Percentiles rank a stretch among this genome's conserved stretches.
Evolutionary conservation across 2,113 vertebrate species (phyloP).

Genomic region (Tautogolabrus adspersus): DNA sequence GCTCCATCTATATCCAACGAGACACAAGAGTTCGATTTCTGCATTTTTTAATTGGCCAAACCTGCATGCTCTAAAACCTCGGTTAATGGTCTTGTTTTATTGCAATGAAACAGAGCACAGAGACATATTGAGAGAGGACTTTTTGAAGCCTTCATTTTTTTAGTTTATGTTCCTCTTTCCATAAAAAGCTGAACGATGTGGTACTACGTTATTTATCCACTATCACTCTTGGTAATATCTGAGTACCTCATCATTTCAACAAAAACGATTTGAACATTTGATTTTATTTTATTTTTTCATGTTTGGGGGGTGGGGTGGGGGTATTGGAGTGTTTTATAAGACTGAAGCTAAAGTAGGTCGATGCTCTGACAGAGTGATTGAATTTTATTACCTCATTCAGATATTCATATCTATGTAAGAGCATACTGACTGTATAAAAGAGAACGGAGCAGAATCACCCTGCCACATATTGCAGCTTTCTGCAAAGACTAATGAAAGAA

Average conservation of each 20-base stretch:
- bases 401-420: not conserved
- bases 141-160: not conserved
- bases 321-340: not conserved
- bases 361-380: not conserved
- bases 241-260: not conserved
- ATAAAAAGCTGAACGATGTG: not conserved
- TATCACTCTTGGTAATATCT: not conserved
- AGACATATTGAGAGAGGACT: not conserved
- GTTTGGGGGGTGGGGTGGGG: too few species aligned
- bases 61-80: slow-evolving; percentile 1
- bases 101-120: not conserved
- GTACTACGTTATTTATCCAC: not conserved
- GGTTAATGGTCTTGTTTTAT: not conserved
- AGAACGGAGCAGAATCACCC: not conserved
- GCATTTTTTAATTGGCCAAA: not conserved
- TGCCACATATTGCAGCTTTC: not conserved
- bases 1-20: too few species aligned
- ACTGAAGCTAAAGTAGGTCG: not conserved
- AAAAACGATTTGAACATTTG: not conserved
- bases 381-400: not conserved
- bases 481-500: slow-evolving; percentile 12
- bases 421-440: not conserved
- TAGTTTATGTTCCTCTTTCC: not conserved
- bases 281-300: not conserved
- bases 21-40: too few species aligned